These are phyloP conservation scores for Lophura swinhoii DNA, from an alignment of 2,797 vertebrate genomes.

Conservation along the genomic window DNA sequence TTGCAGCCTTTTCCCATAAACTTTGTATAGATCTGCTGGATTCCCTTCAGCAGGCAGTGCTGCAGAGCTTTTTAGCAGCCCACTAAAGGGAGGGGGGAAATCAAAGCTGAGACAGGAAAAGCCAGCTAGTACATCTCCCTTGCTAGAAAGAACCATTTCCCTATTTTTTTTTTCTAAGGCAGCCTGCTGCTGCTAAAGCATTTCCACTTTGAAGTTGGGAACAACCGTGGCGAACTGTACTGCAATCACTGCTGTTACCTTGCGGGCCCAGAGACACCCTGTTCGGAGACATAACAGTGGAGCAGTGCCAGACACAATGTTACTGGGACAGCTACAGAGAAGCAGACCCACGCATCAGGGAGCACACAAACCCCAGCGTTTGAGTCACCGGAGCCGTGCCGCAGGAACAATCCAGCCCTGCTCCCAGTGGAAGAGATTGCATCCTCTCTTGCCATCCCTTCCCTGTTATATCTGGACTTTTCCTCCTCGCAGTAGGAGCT, in stretches of 20 bases:
- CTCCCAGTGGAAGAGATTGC: background rate
- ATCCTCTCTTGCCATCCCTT: background rate
- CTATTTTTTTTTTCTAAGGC: background rate
- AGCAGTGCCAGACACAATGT: constrained; percentile 9
- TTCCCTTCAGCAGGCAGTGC: background rate
- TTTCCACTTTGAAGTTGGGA: constrained; percentile 36
- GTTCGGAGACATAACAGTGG: constrained; percentile 47
- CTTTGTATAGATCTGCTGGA: background rate
- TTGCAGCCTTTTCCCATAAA: background rate
- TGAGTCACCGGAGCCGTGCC: constrained; percentile 27
- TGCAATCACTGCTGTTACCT: constrained; percentile 27
- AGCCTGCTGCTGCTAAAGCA: background rate
- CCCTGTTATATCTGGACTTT: constrained; percentile 21
- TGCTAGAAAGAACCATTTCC: constrained; percentile 40
- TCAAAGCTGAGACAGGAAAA: constrained; percentile 60
- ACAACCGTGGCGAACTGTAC: background rate
- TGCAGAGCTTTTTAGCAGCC: background rate
- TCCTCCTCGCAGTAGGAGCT: background rate
- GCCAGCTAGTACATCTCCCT: constrained; percentile 33
- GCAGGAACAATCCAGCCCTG: constrained; percentile 28
- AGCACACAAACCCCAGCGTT: constrained; percentile 16
- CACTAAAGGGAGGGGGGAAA: background rate
- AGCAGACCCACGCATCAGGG: background rate
- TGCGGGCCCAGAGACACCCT: constrained; percentile 12
- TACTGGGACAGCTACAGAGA: constrained; percentile 37